Evolutionary conservation across 1,140 invertebrate species (phyloP).

Genomic region (Sycophila sp.): DNA sequence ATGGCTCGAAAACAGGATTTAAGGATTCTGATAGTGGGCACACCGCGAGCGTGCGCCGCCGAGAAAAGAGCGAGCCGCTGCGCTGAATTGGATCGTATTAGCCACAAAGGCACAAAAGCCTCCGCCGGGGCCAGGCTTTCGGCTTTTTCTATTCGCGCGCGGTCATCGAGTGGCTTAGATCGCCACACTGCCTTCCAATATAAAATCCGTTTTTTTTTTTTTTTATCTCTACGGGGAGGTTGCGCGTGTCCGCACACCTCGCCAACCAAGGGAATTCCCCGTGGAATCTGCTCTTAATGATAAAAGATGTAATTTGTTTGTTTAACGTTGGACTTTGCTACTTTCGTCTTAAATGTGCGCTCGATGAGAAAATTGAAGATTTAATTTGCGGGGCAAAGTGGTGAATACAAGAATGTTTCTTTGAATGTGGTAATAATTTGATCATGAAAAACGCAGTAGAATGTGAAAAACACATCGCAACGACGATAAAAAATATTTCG

Average conservation of each 20-base stretch:
- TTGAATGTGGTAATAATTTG: no score
- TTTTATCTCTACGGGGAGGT: background rate
- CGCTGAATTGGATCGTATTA: constrained; percentile 58
- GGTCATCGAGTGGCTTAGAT: constrained; percentile 42
- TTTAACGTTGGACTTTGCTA: background rate
- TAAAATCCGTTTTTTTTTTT: constrained; percentile 33
- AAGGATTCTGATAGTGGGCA: constrained; percentile 48
- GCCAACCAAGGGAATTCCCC: background rate
- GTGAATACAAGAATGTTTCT: no score
- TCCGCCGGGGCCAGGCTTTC: constrained; percentile 35
- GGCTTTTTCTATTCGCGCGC: constrained; percentile 42
- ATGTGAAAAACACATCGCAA: no score
- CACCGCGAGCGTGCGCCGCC: background rate
- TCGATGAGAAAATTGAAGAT: no score
- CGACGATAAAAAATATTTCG: no score
- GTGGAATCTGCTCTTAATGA: background rate
- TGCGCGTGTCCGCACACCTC: no score
- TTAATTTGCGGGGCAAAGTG: no score
- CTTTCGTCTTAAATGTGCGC: no score
- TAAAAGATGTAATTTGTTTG: constrained; percentile 19
- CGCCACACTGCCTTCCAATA: constrained; percentile 35
- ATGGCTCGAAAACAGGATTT: constrained; percentile 53
- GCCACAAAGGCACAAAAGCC: constrained; percentile 46
- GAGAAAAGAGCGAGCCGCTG: constrained; percentile 18
- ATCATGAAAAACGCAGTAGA: no score